These are phyloP conservation scores for Prunella himalayana DNA, from an alignment of 2,113 vertebrate species.

Conservation along the genomic window DNA sequence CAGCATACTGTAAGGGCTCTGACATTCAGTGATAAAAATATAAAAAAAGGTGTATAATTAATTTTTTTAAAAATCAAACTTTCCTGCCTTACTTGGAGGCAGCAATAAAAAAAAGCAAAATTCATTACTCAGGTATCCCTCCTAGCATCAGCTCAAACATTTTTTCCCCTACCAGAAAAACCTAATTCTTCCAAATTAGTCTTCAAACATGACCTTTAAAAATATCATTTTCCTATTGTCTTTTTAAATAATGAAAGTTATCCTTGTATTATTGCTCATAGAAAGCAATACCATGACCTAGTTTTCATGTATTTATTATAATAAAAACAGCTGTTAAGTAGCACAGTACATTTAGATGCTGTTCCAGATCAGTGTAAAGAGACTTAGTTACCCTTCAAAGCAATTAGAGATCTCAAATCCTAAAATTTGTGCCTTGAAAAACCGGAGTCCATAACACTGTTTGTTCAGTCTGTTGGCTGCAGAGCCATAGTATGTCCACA, in stretches of 20 bases:
- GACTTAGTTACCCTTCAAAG: neutral
- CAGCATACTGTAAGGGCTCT: neutral
- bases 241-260: neutral
- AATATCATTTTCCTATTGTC: neutral
- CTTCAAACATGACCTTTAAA: neutral
- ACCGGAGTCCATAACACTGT: fast-evolving
- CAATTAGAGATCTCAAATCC: neutral
- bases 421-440: neutral
- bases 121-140: neutral
- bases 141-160: neutral
- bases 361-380: neutral
- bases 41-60: neutral
- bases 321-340: neutral
- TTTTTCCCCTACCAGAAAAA: neutral
- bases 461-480: neutral
- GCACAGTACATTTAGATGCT: neutral
- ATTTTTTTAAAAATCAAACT: neutral
- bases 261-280: fast-evolving
- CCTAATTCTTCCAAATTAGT: neutral
- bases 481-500: neutral
- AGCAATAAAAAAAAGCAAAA: neutral
- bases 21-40: neutral
- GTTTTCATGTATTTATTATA: neutral
- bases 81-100: neutral
- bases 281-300: neutral